Evolutionary conservation across 2,888 invertebrate species (phyloP).

Genomic region (Prosopocoilus inquinatus): DNA sequence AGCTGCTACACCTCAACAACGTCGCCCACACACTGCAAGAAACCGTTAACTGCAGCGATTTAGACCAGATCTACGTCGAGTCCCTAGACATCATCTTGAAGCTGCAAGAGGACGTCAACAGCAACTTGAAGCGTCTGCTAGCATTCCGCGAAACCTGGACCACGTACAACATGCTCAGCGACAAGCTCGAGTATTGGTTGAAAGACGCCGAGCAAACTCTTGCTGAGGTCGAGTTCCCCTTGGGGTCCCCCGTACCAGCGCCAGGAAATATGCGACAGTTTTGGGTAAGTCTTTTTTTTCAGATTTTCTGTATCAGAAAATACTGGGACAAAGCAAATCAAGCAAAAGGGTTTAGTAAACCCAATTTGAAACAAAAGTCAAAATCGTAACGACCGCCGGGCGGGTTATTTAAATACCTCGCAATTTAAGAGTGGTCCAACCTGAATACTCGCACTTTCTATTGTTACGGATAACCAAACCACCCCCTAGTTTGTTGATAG

Average conservation of each 20-base stretch:
- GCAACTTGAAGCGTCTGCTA: conserved; percentile 66
- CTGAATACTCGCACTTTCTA: too few species aligned
- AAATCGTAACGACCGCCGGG: too few species aligned
- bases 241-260: conserved; percentile 60
- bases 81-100: conserved; percentile 70
- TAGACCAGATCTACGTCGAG: conserved; percentile 72
- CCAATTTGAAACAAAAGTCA: background rate
- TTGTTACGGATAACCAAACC: too few species aligned
- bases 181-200: conserved; percentile 76
- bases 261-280: conserved; percentile 76
- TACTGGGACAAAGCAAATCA: background rate
- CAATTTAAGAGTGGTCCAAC: too few species aligned
- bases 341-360: too few species aligned
- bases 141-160: conserved; percentile 79
- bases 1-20: conserved; percentile 69
- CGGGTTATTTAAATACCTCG: too few species aligned
- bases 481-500: too few species aligned
- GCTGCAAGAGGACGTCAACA: conserved; percentile 74
- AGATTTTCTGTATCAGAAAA: background rate
- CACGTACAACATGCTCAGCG: conserved; percentile 69
- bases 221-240: conserved; percentile 61
- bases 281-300: conserved; percentile 62
- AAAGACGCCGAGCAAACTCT: conserved; percentile 71
- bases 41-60: conserved; percentile 70
- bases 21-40: conserved; percentile 73